Evolutionary conservation across 2,888 invertebrate genomes (phyloP).

Genomic region (Colletes collaris): DNA sequence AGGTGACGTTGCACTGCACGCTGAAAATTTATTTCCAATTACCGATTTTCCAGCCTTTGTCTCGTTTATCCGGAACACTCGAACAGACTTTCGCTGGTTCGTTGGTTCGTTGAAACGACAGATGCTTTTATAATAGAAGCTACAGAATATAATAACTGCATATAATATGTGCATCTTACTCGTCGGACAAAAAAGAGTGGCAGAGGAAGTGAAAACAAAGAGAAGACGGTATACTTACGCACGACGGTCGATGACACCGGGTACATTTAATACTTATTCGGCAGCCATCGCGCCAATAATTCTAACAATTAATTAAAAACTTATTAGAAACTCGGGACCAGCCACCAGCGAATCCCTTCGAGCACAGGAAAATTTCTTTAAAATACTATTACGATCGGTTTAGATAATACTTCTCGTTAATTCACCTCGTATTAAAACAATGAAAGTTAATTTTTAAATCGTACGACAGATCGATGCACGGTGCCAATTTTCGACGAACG

Average conservation of each 20-base stretch:
- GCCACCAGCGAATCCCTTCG: too few species aligned
- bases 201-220: slow-evolving; percentile 23
- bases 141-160: slow-evolving; percentile 56
- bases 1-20: slow-evolving; percentile 15
- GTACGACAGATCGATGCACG: not conserved
- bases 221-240: not conserved
- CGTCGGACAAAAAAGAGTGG: slow-evolving; percentile 19
- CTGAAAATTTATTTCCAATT: slow-evolving; percentile 72
- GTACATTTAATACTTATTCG: too few species aligned
- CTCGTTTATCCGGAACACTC: slow-evolving; percentile 12
- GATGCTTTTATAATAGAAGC: slow-evolving; percentile 75
- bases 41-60: slow-evolving; percentile 70
- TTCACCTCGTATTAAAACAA: too few species aligned
- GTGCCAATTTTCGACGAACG: not conserved
- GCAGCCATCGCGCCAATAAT: too few species aligned
- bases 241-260: not conserved
- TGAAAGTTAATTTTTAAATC: not conserved
- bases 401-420: too few species aligned
- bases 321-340: too few species aligned
- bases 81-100: slow-evolving; percentile 17
- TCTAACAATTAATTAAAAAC: too few species aligned
- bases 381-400: too few species aligned
- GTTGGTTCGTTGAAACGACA: slow-evolving; percentile 62
- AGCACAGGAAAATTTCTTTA: too few species aligned
- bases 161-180: slow-evolving; percentile 26